Percentiles rank a stretch among this genome's conserved stretches.
phyloP scores from a whole-genome alignment of 1,140 invertebrate species.

The Oscheius sp. region DNA sequence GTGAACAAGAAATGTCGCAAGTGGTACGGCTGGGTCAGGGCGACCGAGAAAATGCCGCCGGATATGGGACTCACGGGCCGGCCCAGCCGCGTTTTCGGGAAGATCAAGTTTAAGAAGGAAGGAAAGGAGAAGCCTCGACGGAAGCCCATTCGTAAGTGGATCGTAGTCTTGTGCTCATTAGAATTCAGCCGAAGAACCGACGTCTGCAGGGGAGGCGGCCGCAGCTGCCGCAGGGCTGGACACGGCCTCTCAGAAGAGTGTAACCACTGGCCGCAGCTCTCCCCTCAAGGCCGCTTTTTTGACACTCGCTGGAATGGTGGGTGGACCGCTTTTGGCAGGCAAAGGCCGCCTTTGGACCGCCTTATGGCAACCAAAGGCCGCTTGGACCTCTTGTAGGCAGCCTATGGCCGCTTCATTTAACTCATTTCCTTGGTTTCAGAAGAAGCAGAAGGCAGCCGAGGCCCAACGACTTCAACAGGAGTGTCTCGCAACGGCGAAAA shows the following conservation, averaged over 20 bases:
- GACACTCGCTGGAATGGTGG: not conserved
- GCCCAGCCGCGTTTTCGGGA: not conserved
- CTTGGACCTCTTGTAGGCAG: no score
- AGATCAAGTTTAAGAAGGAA: no score
- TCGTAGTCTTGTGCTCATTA: no score
- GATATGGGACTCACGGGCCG: conserved; percentile 21
- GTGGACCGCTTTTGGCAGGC: not conserved
- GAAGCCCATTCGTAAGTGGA: no score
- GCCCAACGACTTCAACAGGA: no score
- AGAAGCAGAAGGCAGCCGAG: conserved; percentile 4
- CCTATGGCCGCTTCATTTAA: no score
- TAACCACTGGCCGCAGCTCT: not conserved
- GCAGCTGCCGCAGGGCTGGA: not conserved
- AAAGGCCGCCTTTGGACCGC: no score
- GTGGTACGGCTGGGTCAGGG: conserved; percentile 32
- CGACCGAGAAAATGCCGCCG: conserved; percentile 24
- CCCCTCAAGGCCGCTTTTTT: not conserved
- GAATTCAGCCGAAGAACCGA: no score
- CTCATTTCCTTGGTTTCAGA: conserved; percentile 18
- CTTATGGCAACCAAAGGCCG: no score
- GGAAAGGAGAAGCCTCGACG: no score
- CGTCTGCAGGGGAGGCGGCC: not conserved
- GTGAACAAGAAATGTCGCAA: conserved; percentile 34
- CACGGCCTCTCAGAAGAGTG: not conserved
- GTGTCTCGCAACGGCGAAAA: no score